These are phyloP conservation scores for Lophochroa leadbeateri DNA, from an alignment of 2,113 vertebrate genomes.

Conservation along the genomic window DNA sequence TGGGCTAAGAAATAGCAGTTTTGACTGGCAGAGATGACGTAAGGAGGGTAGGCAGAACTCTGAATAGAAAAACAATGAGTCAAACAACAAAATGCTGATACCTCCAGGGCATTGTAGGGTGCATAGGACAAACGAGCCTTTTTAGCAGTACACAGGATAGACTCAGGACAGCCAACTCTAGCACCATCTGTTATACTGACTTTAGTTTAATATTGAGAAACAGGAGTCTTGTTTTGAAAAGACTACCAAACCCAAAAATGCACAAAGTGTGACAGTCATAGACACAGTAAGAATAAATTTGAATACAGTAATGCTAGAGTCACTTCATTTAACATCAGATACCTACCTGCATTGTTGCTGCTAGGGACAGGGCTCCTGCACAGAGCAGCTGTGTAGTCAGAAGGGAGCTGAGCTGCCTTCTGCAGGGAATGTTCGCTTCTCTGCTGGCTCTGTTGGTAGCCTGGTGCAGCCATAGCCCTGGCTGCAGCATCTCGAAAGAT, in stretches of 20 bases:
- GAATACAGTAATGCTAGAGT: background rate
- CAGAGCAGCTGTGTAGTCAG: background rate
- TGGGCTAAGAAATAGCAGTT: background rate
- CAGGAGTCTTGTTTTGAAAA: background rate
- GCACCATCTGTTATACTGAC: background rate
- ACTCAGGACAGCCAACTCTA: background rate
- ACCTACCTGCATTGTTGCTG: background rate
- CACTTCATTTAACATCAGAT: background rate
- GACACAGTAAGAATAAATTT: background rate
- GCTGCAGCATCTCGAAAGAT: background rate
- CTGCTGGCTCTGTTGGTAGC: background rate
- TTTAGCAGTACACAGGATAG: background rate
- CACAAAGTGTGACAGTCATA: background rate
- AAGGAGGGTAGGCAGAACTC: background rate
- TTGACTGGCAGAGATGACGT: accelerated
- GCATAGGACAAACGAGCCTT: background rate
- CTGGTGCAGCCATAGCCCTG: background rate
- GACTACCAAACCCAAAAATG: background rate
- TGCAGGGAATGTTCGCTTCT: background rate
- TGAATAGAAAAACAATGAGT: background rate
- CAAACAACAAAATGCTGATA: background rate
- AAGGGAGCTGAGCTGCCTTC: background rate
- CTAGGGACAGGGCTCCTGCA: background rate
- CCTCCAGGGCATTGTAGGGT: background rate
- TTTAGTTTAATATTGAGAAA: background rate